Conservation (phyloP, 1,140 invertebrate genomes). For the Armadillidium nasatum region DNA sequence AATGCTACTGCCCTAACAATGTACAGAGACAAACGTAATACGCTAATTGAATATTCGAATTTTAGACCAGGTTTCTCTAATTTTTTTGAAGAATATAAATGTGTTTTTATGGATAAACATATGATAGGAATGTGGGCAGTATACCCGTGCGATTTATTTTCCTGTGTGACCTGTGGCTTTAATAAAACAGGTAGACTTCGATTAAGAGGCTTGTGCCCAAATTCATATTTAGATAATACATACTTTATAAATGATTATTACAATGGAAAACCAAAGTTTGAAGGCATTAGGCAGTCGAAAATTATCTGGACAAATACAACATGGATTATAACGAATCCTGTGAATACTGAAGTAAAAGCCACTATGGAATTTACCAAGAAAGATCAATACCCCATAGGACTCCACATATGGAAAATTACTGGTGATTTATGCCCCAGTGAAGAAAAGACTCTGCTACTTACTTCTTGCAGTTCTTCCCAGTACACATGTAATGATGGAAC, state of each 20-base stretch:
- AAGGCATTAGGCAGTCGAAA: conserved; percentile 31
- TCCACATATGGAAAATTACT: conserved; percentile 36
- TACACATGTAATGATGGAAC: conserved; percentile 47
- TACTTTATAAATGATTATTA: conserved; percentile 29
- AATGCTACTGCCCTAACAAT: conserved; percentile 16
- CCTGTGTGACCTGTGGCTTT: conserved; percentile 37
- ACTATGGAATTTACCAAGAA: conserved; percentile 29
- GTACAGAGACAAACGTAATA: conserved; percentile 26
- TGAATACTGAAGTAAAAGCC: conserved; percentile 20
- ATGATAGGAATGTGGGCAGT: conserved; percentile 30
- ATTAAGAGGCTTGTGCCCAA: conserved; percentile 36
- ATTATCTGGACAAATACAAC: conserved; percentile 38
- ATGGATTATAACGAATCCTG: conserved; percentile 29
- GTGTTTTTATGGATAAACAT: conserved; percentile 33
- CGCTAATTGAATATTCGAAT: conserved; percentile 29
- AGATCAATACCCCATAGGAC: conserved; percentile 35
- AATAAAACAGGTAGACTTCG: conserved; percentile 19
- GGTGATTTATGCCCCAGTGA: conserved; percentile 31
- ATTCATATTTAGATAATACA: conserved; percentile 29
- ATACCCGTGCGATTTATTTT: conserved; percentile 32
- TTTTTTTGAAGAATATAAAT: conserved; percentile 12
- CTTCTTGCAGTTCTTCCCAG: conserved; percentile 36
- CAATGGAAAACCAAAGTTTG: conserved; percentile 34
- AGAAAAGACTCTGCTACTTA: conserved; percentile 18
- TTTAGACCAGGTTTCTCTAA: conserved; percentile 29